Conservation (phyloP, 1,140 invertebrate species). For the Aporrectodea caliginosa region DNA sequence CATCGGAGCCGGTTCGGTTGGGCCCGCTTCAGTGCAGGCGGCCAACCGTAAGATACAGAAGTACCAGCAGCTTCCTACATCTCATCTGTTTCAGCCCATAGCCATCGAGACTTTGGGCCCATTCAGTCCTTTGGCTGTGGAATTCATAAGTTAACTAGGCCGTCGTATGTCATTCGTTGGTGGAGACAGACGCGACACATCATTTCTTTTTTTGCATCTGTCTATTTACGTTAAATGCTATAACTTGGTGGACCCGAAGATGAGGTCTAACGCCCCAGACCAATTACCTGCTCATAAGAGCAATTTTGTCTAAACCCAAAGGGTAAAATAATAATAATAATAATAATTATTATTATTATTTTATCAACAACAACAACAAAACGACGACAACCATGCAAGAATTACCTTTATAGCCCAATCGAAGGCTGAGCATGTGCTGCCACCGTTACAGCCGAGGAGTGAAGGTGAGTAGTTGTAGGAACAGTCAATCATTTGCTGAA, state of each 20-base stretch:
- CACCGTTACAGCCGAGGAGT: conserved; percentile 73
- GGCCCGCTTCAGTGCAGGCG: no score
- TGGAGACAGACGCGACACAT: no score
- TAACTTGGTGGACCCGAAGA: neutral
- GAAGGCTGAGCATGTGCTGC: conserved; percentile 73
- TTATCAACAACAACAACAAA: neutral
- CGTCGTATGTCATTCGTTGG: no score
- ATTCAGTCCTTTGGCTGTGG: neutral
- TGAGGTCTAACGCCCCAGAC: neutral
- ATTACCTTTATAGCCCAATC: conserved; percentile 65
- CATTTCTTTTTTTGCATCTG: neutral
- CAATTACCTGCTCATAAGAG: no score
- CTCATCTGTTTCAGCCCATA: no score
- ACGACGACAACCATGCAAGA: neutral
- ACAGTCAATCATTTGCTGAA: conserved; percentile 82
- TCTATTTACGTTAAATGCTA: neutral
- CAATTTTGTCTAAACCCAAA: no score
- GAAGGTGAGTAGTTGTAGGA: conserved; percentile 62
- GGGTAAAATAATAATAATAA: no score
- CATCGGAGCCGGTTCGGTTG: no score
- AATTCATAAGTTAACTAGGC: neutral
- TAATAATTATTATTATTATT: neutral
- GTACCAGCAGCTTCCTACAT: no score
- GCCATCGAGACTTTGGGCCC: no score
- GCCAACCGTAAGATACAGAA: no score